Base-by-base conservation (phyloP, 53 echinoderm and acorn worm genomes). In the Holothuria scabra region DNA sequence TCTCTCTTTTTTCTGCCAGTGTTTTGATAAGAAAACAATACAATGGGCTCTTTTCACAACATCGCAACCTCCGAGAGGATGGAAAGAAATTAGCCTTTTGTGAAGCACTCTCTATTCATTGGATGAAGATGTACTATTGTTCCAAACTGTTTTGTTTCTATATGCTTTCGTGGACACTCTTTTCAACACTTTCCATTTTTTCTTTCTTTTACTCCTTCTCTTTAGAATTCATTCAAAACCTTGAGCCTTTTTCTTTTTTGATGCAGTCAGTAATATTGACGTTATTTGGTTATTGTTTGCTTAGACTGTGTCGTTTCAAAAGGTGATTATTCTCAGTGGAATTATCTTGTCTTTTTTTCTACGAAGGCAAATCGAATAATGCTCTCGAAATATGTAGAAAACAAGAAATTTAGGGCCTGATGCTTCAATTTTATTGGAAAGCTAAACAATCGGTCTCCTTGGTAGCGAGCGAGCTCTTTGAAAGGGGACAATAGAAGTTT, bases 321-420 rank as follows among this genome's bases (percentile, higher is more conserved):
- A 69, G 69, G 69, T 69, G 31, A 69, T 69, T 69, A 69, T 69
- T 69, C 69, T 69, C 69, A 32, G n/a, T 69, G 69, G 69, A 69
- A 69, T 69, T 33, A 34, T 69, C 34, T 30, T 69, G 35, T 33
- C 38, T 33, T 69, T 33, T n/a, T 69, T 41, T 30, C 38, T 69
- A 41, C n/a, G 31, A 19, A 69, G 35, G 38, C 38, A 69, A 69
- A 69, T 69, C 69, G 69, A 69, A 69, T 69, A 41, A 69, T 69
- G 69, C 34, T 41, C 69, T 22, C 31, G 35, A n/a, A 69, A 69
- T 37, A 30, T 69, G 31, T 69, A 41, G 38, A 32, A 32, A 33
- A 69, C 31, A 69, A 69, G 32, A 69, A 69, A 69, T 69, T 69
- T 33, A 69, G 69, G 34, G 34, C 31, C 31, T 33, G 18, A 34